Evolutionary conservation across 2,888 invertebrate genomes (phyloP), one percentile per base, ranked within the genome.

Genomic region (Dasysyrphus albostriatus): DNA sequence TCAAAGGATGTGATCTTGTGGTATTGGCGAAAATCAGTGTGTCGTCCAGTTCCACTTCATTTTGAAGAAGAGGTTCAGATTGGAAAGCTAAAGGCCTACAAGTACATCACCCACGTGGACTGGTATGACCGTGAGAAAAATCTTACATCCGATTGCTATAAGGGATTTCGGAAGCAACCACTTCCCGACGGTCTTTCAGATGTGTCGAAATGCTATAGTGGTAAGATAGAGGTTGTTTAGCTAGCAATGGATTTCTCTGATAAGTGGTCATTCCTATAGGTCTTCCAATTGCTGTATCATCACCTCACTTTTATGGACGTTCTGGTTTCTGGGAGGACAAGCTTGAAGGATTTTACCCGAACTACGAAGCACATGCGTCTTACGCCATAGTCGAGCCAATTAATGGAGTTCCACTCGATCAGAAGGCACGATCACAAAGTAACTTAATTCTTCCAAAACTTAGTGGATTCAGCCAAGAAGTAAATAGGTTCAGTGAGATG

Each of bases 351-450:
- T 90, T 96, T 12, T 90, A 91, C 14, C 95, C 96, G 0, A 93
- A 95, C 83, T 90, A 92, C 37, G 91, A 92, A 0, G 94, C 94
- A 79, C 96, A 96, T 89, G 94, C 94, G 75, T 95, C 96, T 0
- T 96, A 93, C 88, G 93, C 94, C 2, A 92, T 95, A 74, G 93
- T 96, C 2, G 96, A 96, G 92, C 96, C 96, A 44, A 96, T 95
- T 91, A 93, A 85, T 5, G 96, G 96, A 0, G 94, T 95, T 9
- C 95, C 95, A 0, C 12, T 95, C 84, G 93, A 93, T 61, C 95
- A 95, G 0, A 93, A 93, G 14, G 96, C 95, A 0, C 91, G 95
- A 69, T 94, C 95, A 90, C 96, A 96, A 91, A 94, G 95, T 87
- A 96, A 95, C 90, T 90, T 96, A 5, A 91, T 94, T 2, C 90